Evolutionary conservation across 2,113 vertebrate genomes (phyloP).

Genomic region (Eptatretus burgeri): DNA sequence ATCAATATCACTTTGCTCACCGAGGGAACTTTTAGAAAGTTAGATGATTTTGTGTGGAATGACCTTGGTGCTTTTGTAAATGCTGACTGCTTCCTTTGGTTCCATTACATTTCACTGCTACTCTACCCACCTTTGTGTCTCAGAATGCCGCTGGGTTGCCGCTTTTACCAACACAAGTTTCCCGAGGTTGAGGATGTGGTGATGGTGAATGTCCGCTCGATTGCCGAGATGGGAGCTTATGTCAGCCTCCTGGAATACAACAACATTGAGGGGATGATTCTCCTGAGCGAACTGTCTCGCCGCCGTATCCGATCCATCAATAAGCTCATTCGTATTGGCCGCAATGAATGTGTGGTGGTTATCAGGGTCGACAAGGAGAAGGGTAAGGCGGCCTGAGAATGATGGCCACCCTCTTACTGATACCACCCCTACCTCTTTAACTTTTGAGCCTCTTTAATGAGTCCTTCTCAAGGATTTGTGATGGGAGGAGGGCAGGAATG

Average conservation of each 20-base stretch:
- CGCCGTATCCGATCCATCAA: slow-evolving; percentile 92
- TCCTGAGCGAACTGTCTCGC: slow-evolving; percentile 70
- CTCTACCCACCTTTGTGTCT: too few species aligned
- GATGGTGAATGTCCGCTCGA: slow-evolving; percentile 92
- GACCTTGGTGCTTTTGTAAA: too few species aligned
- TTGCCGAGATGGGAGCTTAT: slow-evolving; percentile 92
- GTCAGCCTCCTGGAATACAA: slow-evolving; percentile 92
- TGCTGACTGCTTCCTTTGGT: too few species aligned
- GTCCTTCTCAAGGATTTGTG: too few species aligned
- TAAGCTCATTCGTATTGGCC: slow-evolving; percentile 87
- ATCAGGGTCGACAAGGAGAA: slow-evolving; percentile 97
- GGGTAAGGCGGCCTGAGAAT: slow-evolving; percentile 20
- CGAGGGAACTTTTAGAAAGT: too few species aligned
- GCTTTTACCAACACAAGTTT: slow-evolving; percentile 93
- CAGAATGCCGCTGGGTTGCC: slow-evolving; percentile 92
- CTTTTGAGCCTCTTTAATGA: too few species aligned
- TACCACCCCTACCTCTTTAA: too few species aligned
- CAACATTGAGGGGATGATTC: slow-evolving; percentile 97
- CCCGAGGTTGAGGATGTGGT: slow-evolving; percentile 94
- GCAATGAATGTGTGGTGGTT: slow-evolving; percentile 86
- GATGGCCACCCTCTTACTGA: too few species aligned
- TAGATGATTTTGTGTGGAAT: too few species aligned
- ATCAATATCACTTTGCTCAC: too few species aligned
- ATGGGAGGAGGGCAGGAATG: too few species aligned
- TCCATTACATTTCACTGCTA: too few species aligned